Percentiles rank a stretch among this genome's conserved stretches.
Evolutionary conservation across 2,888 invertebrate species (phyloP).

Genomic region (Morpho achilles): DNA sequence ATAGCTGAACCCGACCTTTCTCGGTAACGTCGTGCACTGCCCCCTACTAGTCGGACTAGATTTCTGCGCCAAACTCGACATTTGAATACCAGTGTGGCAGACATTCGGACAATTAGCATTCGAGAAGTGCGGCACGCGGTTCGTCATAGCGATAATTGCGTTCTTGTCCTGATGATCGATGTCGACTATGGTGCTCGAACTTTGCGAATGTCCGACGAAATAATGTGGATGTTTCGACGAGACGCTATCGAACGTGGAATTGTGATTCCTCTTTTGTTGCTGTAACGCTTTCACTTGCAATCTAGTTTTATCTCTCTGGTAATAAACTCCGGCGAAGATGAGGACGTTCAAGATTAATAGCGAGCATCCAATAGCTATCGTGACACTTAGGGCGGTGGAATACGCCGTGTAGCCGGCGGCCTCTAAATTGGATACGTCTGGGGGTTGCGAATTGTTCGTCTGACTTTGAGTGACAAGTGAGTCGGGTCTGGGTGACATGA

Average conservation of each 20-base stretch:
- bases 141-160: slow-evolving; percentile 73
- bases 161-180: slow-evolving; percentile 87
- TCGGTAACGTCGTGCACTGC: slow-evolving; percentile 70
- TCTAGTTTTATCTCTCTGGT: slow-evolving; percentile 87
- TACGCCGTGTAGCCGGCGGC: slow-evolving; percentile 88
- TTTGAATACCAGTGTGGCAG: slow-evolving; percentile 80
- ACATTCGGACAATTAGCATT: slow-evolving; percentile 76
- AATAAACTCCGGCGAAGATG: slow-evolving; percentile 91
- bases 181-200: slow-evolving; percentile 90
- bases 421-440: slow-evolving; percentile 88
- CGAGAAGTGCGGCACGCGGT: slow-evolving; percentile 70
- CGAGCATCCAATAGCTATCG: slow-evolving; percentile 90
- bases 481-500: slow-evolving; percentile 84
- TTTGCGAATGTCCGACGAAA: slow-evolving; percentile 87
- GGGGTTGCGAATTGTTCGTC: slow-evolving; percentile 83
- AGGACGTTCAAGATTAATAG: slow-evolving; percentile 88
- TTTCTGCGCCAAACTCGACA: slow-evolving; percentile 69
- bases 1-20: slow-evolving; percentile 72
- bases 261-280: slow-evolving; percentile 82
- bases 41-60: slow-evolving; percentile 64
- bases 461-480: slow-evolving; percentile 68
- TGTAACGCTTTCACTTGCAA: slow-evolving; percentile 87
- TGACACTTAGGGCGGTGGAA: slow-evolving; percentile 87
- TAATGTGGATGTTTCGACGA: slow-evolving; percentile 88
- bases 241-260: slow-evolving; percentile 77